Conservation (phyloP, 1,140 invertebrate species). For the Lasaia peninsularis region DNA sequence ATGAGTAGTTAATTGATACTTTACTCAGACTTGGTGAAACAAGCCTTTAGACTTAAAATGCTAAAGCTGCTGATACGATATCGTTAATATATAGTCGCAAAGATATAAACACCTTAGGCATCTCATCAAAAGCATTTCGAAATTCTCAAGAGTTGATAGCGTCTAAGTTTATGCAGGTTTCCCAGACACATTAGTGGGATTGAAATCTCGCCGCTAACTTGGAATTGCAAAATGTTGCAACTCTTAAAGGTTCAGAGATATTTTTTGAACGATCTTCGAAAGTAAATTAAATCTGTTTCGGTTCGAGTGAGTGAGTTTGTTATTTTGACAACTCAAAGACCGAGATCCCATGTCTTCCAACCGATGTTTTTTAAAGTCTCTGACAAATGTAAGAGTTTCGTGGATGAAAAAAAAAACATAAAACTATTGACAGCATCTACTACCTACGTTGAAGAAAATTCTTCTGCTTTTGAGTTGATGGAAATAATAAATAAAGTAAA, state of each 20-base stretch:
- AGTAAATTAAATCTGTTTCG: slow-evolving; percentile 36
- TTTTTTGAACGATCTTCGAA: slow-evolving; percentile 38
- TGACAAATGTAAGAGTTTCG: not conserved
- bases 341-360: not conserved
- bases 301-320: not conserved
- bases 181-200: slow-evolving; percentile 67
- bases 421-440: not conserved
- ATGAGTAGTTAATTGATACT: too few relatives aligned
- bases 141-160: slow-evolving; percentile 5
- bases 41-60: too few relatives aligned
- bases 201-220: slow-evolving; percentile 64
- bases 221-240: slow-evolving; percentile 68
- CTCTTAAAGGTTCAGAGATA: slow-evolving; percentile 52
- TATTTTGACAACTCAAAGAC: too few relatives aligned
- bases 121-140: slow-evolving; percentile 9
- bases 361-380: slow-evolving; percentile 3
- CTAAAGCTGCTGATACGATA: too few relatives aligned
- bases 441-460: not conserved
- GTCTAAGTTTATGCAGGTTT: slow-evolving; percentile 13
- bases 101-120: not conserved
- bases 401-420: not conserved
- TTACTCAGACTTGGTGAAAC: too few relatives aligned
- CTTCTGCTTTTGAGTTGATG: too few relatives aligned
- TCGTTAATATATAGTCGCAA: too few relatives aligned
- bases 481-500: too few relatives aligned